Percentiles rank a stretch among this genome's conserved stretches.
Evolutionary conservation across 2,113 vertebrate genomes (phyloP).

Genomic region (Cyprinodon tularosa): DNA sequence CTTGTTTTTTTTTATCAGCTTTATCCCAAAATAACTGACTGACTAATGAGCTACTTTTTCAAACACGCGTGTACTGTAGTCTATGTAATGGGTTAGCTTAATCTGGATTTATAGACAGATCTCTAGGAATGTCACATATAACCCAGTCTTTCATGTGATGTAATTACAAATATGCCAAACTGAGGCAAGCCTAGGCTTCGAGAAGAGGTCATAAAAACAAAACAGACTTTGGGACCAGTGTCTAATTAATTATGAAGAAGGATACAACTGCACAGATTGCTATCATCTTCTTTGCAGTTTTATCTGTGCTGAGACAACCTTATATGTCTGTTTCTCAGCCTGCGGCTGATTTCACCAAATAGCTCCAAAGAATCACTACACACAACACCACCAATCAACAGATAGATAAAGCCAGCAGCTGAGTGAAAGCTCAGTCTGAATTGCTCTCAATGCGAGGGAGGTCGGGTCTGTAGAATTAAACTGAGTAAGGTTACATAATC

Average conservation of each 20-base stretch:
- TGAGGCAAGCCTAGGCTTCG: not conserved
- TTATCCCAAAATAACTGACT: too few relatives aligned
- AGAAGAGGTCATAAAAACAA: not conserved
- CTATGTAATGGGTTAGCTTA: too few relatives aligned
- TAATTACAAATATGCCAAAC: not conserved
- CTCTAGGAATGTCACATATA: not conserved
- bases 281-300: slow-evolving; percentile 2
- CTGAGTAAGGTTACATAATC: slow-evolving; percentile 39
- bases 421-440: slow-evolving; percentile 12
- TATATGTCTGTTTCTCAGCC: not conserved
- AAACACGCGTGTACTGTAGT: too few relatives aligned
- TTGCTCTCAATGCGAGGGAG: slow-evolving; percentile 16
- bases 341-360: slow-evolving; percentile 5
- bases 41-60: too few relatives aligned
- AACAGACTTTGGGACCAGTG: not conserved
- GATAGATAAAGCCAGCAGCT: slow-evolving; percentile 16
- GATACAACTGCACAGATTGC: not conserved
- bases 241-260: not conserved
- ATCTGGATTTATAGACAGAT: too few relatives aligned
- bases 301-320: slow-evolving; percentile 1
- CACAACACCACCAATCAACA: slow-evolving; percentile 14
- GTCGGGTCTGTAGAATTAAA: slow-evolving; percentile 37
- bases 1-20: too few relatives aligned
- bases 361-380: slow-evolving; percentile 1
- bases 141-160: not conserved